phyloP scores from a whole-genome alignment of 2,113 vertebrate species.

The Barbus barbus region DNA sequence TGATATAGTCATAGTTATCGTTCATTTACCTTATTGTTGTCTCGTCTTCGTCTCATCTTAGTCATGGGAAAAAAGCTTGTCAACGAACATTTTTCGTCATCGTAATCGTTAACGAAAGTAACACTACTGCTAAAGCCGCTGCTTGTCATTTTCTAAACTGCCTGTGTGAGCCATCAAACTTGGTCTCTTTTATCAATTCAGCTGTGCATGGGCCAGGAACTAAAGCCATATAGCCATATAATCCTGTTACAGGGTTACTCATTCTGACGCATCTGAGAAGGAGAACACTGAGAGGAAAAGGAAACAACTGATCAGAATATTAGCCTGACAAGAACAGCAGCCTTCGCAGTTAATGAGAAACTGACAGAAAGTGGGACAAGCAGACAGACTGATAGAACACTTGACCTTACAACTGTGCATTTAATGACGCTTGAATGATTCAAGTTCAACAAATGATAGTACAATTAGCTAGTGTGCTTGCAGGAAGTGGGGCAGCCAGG shows the following conservation, averaged over 20 bases:
- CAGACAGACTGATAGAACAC: background rate
- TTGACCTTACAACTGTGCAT: constrained; percentile 9
- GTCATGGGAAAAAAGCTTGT: too few species aligned
- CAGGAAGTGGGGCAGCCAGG: background rate
- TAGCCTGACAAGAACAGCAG: background rate
- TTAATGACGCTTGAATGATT: background rate
- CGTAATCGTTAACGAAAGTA: too few species aligned
- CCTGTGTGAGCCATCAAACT: background rate
- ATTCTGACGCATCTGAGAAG: background rate
- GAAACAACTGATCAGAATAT: background rate
- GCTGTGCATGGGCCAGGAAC: background rate
- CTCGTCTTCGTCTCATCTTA: too few species aligned
- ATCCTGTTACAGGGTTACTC: background rate
- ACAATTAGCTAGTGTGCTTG: background rate
- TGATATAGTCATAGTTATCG: too few species aligned
- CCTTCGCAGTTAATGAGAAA: background rate
- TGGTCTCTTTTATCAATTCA: background rate
- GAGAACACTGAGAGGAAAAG: background rate
- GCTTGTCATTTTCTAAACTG: background rate
- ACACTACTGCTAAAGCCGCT: background rate
- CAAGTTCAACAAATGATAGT: background rate
- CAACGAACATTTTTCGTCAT: too few species aligned
- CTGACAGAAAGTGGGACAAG: background rate
- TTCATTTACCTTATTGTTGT: too few species aligned
- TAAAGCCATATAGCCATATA: background rate